phyloP scores from a whole-genome alignment of 2,797 vertebrate genomes.

The Halcyon badia region DNA sequence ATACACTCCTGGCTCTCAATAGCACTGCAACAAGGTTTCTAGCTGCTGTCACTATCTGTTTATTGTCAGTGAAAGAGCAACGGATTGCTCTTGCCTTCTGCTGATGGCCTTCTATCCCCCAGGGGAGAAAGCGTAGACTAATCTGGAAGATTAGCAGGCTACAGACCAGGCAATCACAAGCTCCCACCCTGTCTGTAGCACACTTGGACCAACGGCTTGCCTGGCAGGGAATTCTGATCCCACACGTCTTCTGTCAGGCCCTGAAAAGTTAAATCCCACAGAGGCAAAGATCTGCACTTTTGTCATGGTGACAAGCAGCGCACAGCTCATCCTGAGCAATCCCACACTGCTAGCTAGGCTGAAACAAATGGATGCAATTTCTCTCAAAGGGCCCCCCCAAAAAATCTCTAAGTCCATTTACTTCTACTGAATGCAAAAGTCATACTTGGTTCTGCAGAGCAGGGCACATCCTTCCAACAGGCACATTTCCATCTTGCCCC shows the following conservation, averaged over 20 bases:
- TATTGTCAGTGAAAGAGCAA: constrained; percentile 48
- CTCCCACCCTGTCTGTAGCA: neutral
- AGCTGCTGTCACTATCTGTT: constrained; percentile 34
- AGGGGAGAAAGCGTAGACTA: constrained; percentile 48
- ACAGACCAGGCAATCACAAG: constrained; percentile 34
- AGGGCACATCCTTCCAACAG: neutral
- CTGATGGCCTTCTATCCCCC: constrained; percentile 50
- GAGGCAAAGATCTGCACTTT: constrained; percentile 42
- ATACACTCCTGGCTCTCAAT: neutral
- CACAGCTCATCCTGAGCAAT: neutral
- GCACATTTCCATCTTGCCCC: neutral
- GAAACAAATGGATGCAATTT: neutral
- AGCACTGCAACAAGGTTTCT: neutral
- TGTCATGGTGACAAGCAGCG: constrained; percentile 12
- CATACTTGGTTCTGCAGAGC: neutral
- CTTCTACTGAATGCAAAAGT: neutral
- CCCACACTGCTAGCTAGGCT: neutral
- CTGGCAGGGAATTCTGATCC: constrained; percentile 62
- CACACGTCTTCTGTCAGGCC: constrained; percentile 52
- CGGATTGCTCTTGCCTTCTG: constrained; percentile 50
- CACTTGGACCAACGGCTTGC: constrained; percentile 14
- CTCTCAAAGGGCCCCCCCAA: neutral
- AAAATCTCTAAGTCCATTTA: neutral
- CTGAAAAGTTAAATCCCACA: neutral
- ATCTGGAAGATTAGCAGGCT: constrained; percentile 70